Percentiles rank a stretch among this genome's conserved stretches.
Evolutionary conservation across 2,113 vertebrate species (phyloP).

Genomic region (Leptobrachium ailaonicum): DNA sequence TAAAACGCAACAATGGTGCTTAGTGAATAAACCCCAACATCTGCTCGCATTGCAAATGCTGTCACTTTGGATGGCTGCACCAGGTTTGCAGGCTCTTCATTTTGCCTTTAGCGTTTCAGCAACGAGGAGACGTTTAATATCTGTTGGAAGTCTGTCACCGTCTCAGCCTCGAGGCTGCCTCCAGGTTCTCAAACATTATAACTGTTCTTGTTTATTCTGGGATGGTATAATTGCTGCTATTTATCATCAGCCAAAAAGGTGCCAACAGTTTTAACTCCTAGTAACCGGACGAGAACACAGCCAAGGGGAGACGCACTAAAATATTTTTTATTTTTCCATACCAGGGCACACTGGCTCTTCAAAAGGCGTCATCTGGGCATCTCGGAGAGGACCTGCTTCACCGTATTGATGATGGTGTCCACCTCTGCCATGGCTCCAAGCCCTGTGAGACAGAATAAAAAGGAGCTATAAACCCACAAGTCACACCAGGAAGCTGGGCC

Average conservation of each 20-base stretch:
- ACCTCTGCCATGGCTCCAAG: constrained; percentile 94
- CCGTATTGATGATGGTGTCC: constrained; percentile 73
- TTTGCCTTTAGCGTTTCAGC: no score
- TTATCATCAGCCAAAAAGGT: neutral
- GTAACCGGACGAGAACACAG: neutral
- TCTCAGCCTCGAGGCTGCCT: constrained; percentile 2
- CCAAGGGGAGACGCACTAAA: neutral
- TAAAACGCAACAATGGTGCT: no score
- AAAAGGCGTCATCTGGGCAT: constrained; percentile 48
- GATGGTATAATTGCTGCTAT: neutral
- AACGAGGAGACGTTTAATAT: no score
- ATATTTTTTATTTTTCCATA: neutral
- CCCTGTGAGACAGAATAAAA: constrained; percentile 64
- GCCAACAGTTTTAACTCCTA: neutral
- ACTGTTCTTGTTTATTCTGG: neutral
- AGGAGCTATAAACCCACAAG: no score
- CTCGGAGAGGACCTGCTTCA: constrained; percentile 65
- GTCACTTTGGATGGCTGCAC: no score
- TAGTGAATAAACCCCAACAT: no score
- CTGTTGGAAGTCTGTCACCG: no score
- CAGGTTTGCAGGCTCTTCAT: no score
- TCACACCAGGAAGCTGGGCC: no score
- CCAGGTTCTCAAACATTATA: neutral
- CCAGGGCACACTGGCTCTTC: neutral
- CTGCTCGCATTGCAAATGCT: no score